A percentile compares a stretch with the other conserved stretches of the same genome.
These are phyloP conservation scores for Pollenia amentaria DNA, from an alignment of 2,888 invertebrate species.

Conservation along the genomic window DNA sequence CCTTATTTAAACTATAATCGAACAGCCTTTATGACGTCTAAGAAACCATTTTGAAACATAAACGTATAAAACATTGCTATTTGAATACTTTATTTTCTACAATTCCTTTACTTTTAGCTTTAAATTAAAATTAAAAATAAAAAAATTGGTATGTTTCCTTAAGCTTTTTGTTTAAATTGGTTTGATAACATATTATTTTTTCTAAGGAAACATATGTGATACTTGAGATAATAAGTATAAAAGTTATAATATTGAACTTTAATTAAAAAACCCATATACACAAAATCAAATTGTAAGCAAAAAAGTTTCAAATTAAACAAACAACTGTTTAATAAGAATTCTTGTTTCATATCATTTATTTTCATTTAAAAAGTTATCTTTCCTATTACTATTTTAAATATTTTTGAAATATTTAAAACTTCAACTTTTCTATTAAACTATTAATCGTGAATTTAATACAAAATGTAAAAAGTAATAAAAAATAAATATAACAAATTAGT, in stretches of 20 bases:
- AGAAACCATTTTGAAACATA: conserved; percentile 37
- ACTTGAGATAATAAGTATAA: conserved; percentile 82
- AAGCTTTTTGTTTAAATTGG: conserved; percentile 18
- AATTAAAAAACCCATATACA: conserved; percentile 40
- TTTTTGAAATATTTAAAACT: conserved; percentile 67
- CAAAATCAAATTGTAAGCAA: conserved; percentile 53
- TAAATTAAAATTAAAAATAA: conserved; percentile 10
- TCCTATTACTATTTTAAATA: conserved; percentile 38
- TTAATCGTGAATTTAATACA: conserved; percentile 62
- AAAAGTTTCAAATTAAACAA: conserved; percentile 46
- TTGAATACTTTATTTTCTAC: conserved; percentile 44
- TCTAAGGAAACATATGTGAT: conserved; percentile 81
- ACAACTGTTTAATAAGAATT: conserved; percentile 25
- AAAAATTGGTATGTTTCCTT: conserved; percentile 54
- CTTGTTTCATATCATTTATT: conserved; percentile 51
- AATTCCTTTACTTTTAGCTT: conserved; percentile 43
- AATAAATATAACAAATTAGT: conserved; percentile 54
- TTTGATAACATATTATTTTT: conserved; percentile 21
- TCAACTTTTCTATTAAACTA: conserved; percentile 39
- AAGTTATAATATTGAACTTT: conserved; percentile 65
- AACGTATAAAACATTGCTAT: conserved; percentile 45
- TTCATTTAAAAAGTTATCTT: conserved; percentile 8
- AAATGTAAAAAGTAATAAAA: conserved; percentile 68
- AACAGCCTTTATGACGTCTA: conserved; percentile 53
- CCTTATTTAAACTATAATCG: conserved; percentile 40